Base-by-base conservation (phyloP, 2,888 invertebrate species). In the Cecidostiba fungosa region DNA sequence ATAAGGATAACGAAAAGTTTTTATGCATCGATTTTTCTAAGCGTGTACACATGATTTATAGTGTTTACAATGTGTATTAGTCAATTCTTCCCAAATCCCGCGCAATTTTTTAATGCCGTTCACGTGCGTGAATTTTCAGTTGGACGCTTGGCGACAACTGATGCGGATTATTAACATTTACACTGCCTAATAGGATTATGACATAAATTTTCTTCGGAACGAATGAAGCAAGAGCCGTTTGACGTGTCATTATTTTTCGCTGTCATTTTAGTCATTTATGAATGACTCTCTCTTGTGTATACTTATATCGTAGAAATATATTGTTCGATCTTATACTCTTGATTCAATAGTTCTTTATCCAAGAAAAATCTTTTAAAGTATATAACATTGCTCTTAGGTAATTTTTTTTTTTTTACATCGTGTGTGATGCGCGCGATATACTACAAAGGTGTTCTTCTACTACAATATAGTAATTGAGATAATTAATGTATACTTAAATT, bases 101-200 rank as follows among this genome's bases (percentile, higher is more conserved):
- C 29, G 43, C 19, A 19, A 59, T 78, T 74, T 66, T 73, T 72
- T 23, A n/a, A 32, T 39, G n/a, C 59, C 19, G 3, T 74, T 12
- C 36, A 10, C 5, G 69, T n/a, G n/a, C 26, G 8, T 19, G n/a
- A n/a, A 59, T n/a, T 3, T 79, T 54, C 77, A 72, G 77, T 80
- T 69, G 16, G 50, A 70, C 82, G 85, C 79, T 82, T 82, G n/a
- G 82, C 77, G 82, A 54, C 69, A 74, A 81, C 69, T 74, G 54
- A n/a, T n/a, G 54, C 47, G 19, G 73, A 47, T 39, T 74, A 62
- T 78, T 76, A 77, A 80, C 81, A 76, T 74, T 72, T 72, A 69
- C 54, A 54, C 36, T 36, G 50, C 32, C 29, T 70, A 1, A 70
- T 77, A 62, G 23, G 23, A 59, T 50, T 54, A 47, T 16, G 47